Conservation (phyloP, 2,113 vertebrate species). For the Chinchilla lanigera region DNA sequence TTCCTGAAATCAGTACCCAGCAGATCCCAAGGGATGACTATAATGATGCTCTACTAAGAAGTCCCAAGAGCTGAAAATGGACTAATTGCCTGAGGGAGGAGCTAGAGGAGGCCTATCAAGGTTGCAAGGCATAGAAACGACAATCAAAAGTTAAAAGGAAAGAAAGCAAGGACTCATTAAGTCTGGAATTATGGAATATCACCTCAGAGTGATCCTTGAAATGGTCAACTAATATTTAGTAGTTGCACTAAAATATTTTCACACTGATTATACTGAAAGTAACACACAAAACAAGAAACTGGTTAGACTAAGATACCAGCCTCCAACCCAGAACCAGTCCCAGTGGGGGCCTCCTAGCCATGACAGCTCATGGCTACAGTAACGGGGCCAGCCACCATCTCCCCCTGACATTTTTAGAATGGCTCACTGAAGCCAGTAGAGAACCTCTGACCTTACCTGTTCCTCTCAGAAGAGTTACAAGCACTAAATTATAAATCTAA, state of each 20-base stretch:
- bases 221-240: not conserved
- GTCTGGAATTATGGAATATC: not conserved
- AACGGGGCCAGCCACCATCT: not conserved
- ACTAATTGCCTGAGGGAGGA: not conserved
- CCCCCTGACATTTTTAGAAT: not conserved
- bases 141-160: not conserved
- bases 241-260: not conserved
- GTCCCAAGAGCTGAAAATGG: not conserved
- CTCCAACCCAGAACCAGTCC: not conserved
- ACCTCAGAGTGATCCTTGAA: not conserved
- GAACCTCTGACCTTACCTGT: constrained; percentile 16
- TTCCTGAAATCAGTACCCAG: not conserved
- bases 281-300: constrained; percentile 18
- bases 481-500: constrained; percentile 53
- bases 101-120: not conserved
- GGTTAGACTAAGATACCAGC: not conserved
- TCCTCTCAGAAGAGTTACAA: constrained; percentile 26
- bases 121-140: not conserved
- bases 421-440: not conserved
- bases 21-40: not conserved
- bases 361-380: not conserved
- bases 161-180: not conserved
- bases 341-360: not conserved
- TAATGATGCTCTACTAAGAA: not conserved
- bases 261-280: not conserved